A percentile compares a stretch with the other conserved stretches of the same genome.
These are phyloP conservation scores for Sternotherus odoratus DNA, from an alignment of 2,797 vertebrate species.

Conservation along the genomic window DNA sequence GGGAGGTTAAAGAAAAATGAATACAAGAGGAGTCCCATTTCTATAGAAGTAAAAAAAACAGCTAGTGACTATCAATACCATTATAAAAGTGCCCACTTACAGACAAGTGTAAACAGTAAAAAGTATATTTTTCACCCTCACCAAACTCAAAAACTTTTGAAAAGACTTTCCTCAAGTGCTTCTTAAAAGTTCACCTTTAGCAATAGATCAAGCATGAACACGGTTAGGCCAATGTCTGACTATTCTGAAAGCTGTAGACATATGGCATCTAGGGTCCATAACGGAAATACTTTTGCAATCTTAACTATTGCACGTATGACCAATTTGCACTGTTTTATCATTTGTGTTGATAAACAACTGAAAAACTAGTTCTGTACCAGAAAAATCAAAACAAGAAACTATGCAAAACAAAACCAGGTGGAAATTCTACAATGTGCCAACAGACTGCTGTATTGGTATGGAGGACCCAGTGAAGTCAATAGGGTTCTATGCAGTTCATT, in stretches of 20 bases:
- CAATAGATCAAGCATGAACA: neutral
- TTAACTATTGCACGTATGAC: rapidly evolving
- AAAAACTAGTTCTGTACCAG: rapidly evolving
- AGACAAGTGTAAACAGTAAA: neutral
- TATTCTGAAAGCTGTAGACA: rapidly evolving
- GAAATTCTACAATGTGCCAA: neutral
- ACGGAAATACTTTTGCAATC: neutral
- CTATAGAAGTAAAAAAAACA: neutral
- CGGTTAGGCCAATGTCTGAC: rapidly evolving
- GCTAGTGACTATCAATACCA: neutral
- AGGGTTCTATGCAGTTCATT: rapidly evolving
- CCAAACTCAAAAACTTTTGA: neutral
- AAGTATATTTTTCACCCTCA: neutral
- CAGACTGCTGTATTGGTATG: neutral
- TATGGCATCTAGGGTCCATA: rapidly evolving
- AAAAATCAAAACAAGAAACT: neutral
- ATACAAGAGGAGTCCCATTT: neutral
- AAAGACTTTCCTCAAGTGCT: neutral
- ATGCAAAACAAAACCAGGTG: neutral
- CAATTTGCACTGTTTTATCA: neutral
- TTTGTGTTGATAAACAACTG: neutral
- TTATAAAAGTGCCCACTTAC: neutral
- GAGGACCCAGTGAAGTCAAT: rapidly evolving
- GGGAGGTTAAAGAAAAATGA: neutral
- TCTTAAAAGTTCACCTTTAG: neutral